These are phyloP conservation scores for Tipula vernalis DNA, from an alignment of 2,888 invertebrate genomes.

Conservation along the genomic window DNA sequence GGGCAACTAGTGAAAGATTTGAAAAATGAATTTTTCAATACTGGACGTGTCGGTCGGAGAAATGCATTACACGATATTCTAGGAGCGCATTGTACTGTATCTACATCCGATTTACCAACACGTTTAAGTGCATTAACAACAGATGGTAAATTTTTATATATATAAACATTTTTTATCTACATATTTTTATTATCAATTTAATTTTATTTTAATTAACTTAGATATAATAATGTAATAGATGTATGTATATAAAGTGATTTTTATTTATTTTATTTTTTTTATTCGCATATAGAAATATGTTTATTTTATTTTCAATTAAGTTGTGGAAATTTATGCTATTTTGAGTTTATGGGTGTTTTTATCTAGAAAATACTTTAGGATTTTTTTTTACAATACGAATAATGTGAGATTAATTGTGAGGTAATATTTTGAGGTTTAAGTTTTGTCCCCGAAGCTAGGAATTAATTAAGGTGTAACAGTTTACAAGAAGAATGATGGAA, in stretches of 20 bases:
- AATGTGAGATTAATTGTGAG: too few species aligned
- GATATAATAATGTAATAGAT: neutral
- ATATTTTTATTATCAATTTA: neutral
- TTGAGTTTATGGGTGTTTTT: too few species aligned
- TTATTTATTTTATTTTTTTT: neutral
- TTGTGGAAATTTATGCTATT: too few species aligned
- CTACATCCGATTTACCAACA: slow-evolving; percentile 65
- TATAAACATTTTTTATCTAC: neutral
- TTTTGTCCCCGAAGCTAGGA: too few species aligned
- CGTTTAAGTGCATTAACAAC: slow-evolving; percentile 59
- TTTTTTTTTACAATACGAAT: too few species aligned
- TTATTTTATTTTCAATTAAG: too few species aligned
- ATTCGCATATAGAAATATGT: neutral
- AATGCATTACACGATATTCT: slow-evolving; percentile 81
- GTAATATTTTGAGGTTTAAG: too few species aligned
- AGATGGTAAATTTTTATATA: slow-evolving; percentile 35
- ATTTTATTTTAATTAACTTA: neutral
- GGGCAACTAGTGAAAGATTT: slow-evolving; percentile 40
- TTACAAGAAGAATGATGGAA: too few species aligned
- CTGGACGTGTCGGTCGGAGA: slow-evolving; percentile 74
- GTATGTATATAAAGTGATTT: too few species aligned
- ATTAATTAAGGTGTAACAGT: too few species aligned
- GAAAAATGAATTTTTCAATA: slow-evolving; percentile 67
- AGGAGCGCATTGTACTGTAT: slow-evolving; percentile 56
- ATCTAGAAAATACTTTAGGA: too few species aligned